A percentile compares a stretch with the other conserved stretches of the same genome.
These are phyloP conservation scores for Illadopsis cleaveri DNA, from an alignment of 2,113 vertebrate genomes.

Conservation along the genomic window DNA sequence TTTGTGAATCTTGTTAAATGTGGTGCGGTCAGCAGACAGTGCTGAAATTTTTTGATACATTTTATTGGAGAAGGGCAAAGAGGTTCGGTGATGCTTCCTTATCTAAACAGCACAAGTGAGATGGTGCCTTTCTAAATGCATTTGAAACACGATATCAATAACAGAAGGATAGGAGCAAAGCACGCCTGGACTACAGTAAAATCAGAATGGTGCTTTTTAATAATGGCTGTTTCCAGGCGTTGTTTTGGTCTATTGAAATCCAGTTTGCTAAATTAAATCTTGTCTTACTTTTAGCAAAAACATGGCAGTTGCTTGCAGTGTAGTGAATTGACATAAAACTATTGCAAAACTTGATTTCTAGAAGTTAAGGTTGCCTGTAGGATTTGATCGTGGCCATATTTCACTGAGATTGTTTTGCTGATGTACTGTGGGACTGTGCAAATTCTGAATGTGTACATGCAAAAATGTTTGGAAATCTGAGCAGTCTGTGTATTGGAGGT, in stretches of 20 bases:
- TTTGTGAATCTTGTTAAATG: conserved; percentile 88
- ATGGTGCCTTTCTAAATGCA: conserved; percentile 37
- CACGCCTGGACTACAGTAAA: not conserved
- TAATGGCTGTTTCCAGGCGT: not conserved
- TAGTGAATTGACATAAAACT: not conserved
- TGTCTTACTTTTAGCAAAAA: not conserved
- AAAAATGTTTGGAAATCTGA: not conserved
- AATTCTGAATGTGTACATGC: not conserved
- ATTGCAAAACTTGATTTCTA: not conserved
- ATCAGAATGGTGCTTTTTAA: not conserved
- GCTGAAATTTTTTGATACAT: conserved; percentile 63
- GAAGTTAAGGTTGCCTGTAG: not conserved
- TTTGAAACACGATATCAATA: not conserved
- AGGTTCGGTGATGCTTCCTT: conserved; percentile 47
- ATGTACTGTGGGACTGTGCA: not conserved
- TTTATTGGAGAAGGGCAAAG: conserved; percentile 61
- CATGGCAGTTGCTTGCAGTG: not conserved
- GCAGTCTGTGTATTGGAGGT: not conserved
- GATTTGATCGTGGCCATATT: not conserved
- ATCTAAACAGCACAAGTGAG: conserved; percentile 42
- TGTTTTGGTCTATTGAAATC: not conserved
- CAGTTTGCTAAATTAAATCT: not conserved
- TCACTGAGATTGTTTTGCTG: not conserved
- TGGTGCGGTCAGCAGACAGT: conserved; percentile 79
- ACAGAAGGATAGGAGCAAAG: not conserved